These are phyloP conservation scores for Trichogramma pretiosum DNA, from an alignment of 1,140 invertebrate species.

Conservation along the genomic window DNA sequence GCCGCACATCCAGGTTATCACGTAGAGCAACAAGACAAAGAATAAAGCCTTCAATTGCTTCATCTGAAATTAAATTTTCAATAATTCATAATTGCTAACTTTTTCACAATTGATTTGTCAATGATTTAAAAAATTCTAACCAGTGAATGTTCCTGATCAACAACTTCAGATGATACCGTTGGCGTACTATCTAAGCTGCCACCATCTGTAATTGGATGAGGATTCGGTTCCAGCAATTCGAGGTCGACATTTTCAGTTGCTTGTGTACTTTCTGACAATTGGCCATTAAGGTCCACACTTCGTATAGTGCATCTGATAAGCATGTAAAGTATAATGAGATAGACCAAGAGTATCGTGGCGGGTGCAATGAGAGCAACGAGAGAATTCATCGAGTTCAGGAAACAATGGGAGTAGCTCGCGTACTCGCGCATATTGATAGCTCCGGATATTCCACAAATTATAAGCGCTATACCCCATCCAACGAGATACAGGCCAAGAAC, in stretches of 20 bases:
- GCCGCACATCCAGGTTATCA: slow-evolving; percentile 65
- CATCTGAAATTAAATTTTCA: slow-evolving; percentile 52
- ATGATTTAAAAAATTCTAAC: slow-evolving; percentile 5
- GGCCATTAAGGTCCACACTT: slow-evolving; percentile 56
- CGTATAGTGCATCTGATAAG: slow-evolving; percentile 68
- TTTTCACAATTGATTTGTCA: too few species aligned
- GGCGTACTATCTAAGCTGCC: slow-evolving; percentile 57
- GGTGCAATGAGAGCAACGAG: slow-evolving; percentile 75
- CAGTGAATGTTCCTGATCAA: slow-evolving; percentile 74
- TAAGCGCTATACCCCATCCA: slow-evolving; percentile 81
- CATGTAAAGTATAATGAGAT: slow-evolving; percentile 64
- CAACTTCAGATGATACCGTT: slow-evolving; percentile 61
- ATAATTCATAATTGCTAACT: too few species aligned
- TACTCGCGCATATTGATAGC: slow-evolving; percentile 83
- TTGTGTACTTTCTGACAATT: slow-evolving; percentile 70
- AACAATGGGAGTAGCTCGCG: slow-evolving; percentile 73
- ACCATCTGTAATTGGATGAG: slow-evolving; percentile 39
- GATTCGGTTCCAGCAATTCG: slow-evolving; percentile 62
- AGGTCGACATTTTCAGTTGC: slow-evolving; percentile 74
- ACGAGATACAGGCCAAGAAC: slow-evolving; percentile 81
- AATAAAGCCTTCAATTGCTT: slow-evolving; percentile 73
- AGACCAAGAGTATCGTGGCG: slow-evolving; percentile 60
- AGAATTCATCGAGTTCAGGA: slow-evolving; percentile 67
- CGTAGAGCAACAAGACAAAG: slow-evolving; percentile 65
- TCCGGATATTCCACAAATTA: slow-evolving; percentile 82